Evolutionary conservation across 2,113 vertebrate genomes (phyloP).

Genomic region (Dolichallabes microphthalmus): DNA sequence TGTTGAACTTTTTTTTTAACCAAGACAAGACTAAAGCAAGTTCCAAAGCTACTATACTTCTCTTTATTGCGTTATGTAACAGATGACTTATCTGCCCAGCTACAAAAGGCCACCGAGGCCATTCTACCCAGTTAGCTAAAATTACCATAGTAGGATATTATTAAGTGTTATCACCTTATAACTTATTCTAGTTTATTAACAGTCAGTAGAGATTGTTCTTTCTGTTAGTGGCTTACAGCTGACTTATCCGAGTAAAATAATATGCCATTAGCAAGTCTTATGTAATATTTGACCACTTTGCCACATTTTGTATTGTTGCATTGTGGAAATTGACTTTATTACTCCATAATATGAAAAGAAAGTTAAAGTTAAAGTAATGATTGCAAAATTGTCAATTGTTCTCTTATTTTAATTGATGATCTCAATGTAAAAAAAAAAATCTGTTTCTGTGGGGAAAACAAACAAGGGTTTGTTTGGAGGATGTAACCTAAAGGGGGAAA

Average conservation of each 20-base stretch:
- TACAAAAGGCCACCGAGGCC: background rate
- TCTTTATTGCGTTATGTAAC: background rate
- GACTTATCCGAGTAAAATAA: background rate
- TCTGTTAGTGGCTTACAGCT: background rate
- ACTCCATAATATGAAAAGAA: too few relatives aligned
- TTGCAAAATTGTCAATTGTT: too few relatives aligned
- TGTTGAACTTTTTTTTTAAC: too few relatives aligned
- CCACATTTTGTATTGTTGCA: background rate
- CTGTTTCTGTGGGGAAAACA: background rate
- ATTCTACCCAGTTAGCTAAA: background rate
- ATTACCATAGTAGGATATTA: background rate
- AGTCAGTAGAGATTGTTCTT: background rate
- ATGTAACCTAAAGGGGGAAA: too few relatives aligned
- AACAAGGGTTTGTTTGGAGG: too few relatives aligned
- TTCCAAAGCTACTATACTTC: background rate
- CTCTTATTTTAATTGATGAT: background rate
- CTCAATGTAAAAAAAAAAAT: background rate
- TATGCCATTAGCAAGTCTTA: background rate
- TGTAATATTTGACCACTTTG: background rate
- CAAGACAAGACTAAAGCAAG: background rate
- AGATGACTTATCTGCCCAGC: background rate
- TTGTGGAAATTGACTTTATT: background rate
- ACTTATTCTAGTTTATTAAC: background rate
- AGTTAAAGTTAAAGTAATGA: too few relatives aligned
- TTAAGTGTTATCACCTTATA: background rate